These are phyloP conservation scores for Stegodyphus mimosarum DNA, from an alignment of 1,140 invertebrate genomes.

Conservation along the genomic window DNA sequence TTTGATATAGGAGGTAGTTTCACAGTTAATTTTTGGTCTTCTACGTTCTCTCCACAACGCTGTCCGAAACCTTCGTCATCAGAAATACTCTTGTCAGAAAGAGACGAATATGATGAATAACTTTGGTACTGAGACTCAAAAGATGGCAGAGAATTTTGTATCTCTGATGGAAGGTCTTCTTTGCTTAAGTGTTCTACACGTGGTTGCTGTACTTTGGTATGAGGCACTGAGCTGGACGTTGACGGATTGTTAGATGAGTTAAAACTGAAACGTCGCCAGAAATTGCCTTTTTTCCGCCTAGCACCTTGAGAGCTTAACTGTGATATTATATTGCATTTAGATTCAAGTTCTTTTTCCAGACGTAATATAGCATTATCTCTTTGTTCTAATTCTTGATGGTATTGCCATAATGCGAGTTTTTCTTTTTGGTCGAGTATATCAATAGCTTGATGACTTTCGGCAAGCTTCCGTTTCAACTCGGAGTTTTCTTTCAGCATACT, in stretches of 20 bases:
- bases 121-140: constrained; percentile 48
- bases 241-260: constrained; percentile 22
- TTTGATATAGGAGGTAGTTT: constrained; percentile 23
- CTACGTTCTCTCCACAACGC: neutral
- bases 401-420: constrained; percentile 51
- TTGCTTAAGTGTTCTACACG: constrained; percentile 42
- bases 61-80: constrained; percentile 40
- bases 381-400: constrained; percentile 50
- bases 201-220: constrained; percentile 19
- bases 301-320: neutral
- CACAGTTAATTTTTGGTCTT: neutral
- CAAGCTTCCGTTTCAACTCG: constrained; percentile 24
- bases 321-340: constrained; percentile 10
- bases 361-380: constrained; percentile 18
- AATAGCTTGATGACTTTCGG: constrained; percentile 44
- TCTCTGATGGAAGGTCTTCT: constrained; percentile 49
- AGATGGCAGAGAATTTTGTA: constrained; percentile 38
- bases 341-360: constrained; percentile 45
- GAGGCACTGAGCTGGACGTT: constrained; percentile 18
- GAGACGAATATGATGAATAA: constrained; percentile 53
- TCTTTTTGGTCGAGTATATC: constrained; percentile 51
- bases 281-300: constrained; percentile 34
- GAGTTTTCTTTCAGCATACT: constrained; percentile 32
- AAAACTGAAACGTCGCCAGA: constrained; percentile 35
- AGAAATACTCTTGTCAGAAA: constrained; percentile 48